Percentiles rank a stretch among this genome's conserved stretches.
phyloP scores from a whole-genome alignment of 92 coral and sea anemone genomes.

The Porites rus region DNA sequence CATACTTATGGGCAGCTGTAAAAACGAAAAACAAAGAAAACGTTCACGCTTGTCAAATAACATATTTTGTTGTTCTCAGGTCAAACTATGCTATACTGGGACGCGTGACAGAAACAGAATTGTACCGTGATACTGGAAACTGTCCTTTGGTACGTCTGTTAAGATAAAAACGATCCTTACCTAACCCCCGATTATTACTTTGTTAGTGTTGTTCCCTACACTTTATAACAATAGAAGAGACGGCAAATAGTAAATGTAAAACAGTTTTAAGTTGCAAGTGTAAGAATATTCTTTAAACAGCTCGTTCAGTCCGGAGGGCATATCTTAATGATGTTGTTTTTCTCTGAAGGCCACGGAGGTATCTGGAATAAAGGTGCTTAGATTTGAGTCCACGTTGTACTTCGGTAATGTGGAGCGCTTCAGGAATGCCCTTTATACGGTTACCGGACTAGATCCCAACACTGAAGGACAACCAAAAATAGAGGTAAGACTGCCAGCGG shows the following conservation, averaged over 20 bases:
- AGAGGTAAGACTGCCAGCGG: conserved; percentile 13
- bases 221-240: too few species aligned
- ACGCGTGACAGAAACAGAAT: conserved; percentile 60
- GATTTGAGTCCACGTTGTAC: conserved; percentile 80
- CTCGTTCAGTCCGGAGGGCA: too few species aligned
- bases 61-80: conserved; percentile 38
- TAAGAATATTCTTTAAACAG: too few species aligned
- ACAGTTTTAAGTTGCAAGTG: too few species aligned
- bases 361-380: conserved; percentile 74
- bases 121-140: conserved; percentile 71
- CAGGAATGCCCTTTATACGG: conserved; percentile 47
- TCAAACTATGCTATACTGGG: conserved; percentile 73
- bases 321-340: not conserved
- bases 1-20: too few species aligned
- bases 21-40: too few species aligned
- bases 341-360: conserved; percentile 68
- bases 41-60: too few species aligned
- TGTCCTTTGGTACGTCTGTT: conserved; percentile 53
- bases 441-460: conserved; percentile 52
- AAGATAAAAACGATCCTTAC: not conserved
- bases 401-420: conserved; percentile 82
- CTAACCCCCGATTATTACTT: not conserved
- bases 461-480: not conserved
- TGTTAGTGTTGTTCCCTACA: too few species aligned
- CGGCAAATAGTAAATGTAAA: too few species aligned